These are phyloP conservation scores for Strix uralensis DNA, from an alignment of 2,113 vertebrate genomes.

Conservation along the genomic window DNA sequence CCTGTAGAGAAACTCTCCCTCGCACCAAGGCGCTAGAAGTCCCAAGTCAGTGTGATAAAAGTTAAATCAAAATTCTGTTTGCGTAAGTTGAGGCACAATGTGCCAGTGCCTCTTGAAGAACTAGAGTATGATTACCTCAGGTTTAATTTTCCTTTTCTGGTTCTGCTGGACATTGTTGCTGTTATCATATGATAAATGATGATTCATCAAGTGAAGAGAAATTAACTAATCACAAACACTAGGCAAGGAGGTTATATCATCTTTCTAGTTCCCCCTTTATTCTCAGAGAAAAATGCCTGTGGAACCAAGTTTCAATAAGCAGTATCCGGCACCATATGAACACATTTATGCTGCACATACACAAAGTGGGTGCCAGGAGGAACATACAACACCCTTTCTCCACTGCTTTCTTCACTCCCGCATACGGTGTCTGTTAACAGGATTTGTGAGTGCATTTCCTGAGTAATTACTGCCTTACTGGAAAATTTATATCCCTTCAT, in stretches of 20 bases:
- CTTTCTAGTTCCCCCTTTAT: background rate
- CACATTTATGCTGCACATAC: background rate
- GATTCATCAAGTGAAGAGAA: background rate
- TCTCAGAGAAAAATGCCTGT: background rate
- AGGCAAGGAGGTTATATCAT: background rate
- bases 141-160: background rate
- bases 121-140: background rate
- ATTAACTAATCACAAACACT: background rate
- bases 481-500: conserved; percentile 31
- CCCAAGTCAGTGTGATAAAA: background rate
- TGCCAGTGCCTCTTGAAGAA: background rate
- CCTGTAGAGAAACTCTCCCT: background rate
- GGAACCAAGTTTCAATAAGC: background rate
- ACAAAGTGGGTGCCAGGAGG: conserved; percentile 32
- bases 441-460: conserved; percentile 46
- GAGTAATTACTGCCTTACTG: background rate
- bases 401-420: background rate
- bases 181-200: background rate
- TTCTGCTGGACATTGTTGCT: background rate
- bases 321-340: background rate
- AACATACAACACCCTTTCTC: conserved; percentile 54
- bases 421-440: background rate
- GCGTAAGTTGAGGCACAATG: background rate
- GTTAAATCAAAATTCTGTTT: background rate
- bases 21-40: background rate